phyloP scores from a whole-genome alignment of 2,113 vertebrate genomes.

The Otis tarda region DNA sequence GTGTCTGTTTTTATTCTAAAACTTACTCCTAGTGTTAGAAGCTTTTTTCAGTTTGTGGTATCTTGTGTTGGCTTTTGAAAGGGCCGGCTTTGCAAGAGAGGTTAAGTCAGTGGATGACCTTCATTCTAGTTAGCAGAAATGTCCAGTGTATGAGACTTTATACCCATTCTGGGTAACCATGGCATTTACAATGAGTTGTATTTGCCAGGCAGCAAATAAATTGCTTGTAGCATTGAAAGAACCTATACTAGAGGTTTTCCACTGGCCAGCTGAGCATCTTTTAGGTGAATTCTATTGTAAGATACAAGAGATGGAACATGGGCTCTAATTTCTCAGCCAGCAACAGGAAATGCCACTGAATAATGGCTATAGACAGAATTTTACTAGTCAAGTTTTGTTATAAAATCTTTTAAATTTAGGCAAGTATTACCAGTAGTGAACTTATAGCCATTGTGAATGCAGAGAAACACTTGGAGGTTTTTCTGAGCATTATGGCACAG shows the following conservation, averaged over 20 bases:
- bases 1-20: constrained; percentile 74
- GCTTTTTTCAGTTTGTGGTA: constrained; percentile 45
- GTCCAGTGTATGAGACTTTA: constrained; percentile 68
- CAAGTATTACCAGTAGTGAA: constrained; percentile 49
- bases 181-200: constrained; percentile 99
- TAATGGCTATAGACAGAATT: constrained; percentile 73
- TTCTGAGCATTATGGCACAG: constrained; percentile 46
- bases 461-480: constrained; percentile 57
- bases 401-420: constrained; percentile 73
- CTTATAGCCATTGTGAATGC: constrained; percentile 45
- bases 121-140: constrained; percentile 66
- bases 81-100: constrained; percentile 50
- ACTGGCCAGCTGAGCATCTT: constrained; percentile 43
- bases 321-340: constrained; percentile 72
- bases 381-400: constrained; percentile 74
- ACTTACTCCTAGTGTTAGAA: constrained; percentile 61
- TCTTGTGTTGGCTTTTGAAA: constrained; percentile 68
- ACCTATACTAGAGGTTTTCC: constrained; percentile 73
- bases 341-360: constrained; percentile 74
- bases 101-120: constrained; percentile 63
- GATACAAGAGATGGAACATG: constrained; percentile 51
- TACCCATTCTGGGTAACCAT: constrained; percentile 79
- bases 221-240: constrained; percentile 72
- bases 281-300: constrained; percentile 62
- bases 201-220: constrained; percentile 80